phyloP scores from a whole-genome alignment of 2,888 invertebrate genomes.

The Nudaria mundana region DNA sequence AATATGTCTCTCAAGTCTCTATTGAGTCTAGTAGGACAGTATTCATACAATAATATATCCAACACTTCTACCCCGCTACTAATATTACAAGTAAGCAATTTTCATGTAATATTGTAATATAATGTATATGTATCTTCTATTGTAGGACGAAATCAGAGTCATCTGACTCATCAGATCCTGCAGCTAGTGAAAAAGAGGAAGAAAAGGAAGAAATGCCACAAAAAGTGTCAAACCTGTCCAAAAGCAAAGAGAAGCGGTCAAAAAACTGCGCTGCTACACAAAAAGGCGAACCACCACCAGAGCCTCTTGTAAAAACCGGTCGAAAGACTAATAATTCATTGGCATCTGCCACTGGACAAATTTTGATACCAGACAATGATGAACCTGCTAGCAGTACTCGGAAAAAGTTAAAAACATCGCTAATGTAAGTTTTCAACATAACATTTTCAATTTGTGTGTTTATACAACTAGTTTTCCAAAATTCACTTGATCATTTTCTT shows the following conservation, averaged over 20 bases:
- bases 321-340: constrained; percentile 93
- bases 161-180: constrained; percentile 56
- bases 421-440: constrained; percentile 87
- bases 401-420: constrained; percentile 84
- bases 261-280: constrained; percentile 61
- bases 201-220: constrained; percentile 58
- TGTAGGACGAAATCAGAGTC: constrained; percentile 60
- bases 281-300: constrained; percentile 68
- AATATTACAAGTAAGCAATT: no score
- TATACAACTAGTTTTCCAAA: no score
- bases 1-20: no score
- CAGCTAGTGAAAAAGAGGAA: constrained; percentile 36
- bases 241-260: constrained; percentile 59
- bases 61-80: no score
- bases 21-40: no score
- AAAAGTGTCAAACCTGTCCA: constrained; percentile 54
- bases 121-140: constrained; percentile 13
- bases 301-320: constrained; percentile 77
- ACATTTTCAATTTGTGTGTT: no score
- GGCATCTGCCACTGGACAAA: constrained; percentile 91
- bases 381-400: constrained; percentile 70
- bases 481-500: no score
- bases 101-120: no score
- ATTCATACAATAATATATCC: no score
- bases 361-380: constrained; percentile 84